A percentile compares a stretch with the other conserved stretches of the same genome.
Evolutionary conservation across 2,888 invertebrate genomes (phyloP).

Genomic region (Megalurothrips usitatus): DNA sequence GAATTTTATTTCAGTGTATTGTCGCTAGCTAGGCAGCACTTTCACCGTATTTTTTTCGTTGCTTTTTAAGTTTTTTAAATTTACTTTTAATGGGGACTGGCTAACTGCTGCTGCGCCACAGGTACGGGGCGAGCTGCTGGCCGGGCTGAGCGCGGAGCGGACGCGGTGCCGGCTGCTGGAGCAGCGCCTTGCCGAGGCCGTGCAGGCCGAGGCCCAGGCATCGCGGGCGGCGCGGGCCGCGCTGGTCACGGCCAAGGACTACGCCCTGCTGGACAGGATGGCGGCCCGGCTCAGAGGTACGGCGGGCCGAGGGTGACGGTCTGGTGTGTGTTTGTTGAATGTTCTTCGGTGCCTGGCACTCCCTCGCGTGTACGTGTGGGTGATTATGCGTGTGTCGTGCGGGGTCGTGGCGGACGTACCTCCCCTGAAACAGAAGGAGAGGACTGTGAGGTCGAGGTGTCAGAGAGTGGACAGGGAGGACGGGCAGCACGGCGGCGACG

Average conservation of each 20-base stretch:
- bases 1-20: no score
- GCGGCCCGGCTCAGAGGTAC: background rate
- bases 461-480: no score
- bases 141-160: background rate
- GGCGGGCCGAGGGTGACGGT: no score
- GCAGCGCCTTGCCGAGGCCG: background rate
- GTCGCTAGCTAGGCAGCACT: background rate
- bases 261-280: conserved; percentile 12
- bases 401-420: no score
- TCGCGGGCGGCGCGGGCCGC: background rate
- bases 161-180: background rate
- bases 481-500: background rate
- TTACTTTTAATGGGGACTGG: background rate
- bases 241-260: background rate
- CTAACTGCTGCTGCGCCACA: background rate
- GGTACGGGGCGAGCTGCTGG: background rate
- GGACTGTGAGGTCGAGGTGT: no score
- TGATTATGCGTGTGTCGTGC: no score
- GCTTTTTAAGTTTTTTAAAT: background rate
- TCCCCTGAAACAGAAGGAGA: no score
- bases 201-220: background rate
- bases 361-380: no score
- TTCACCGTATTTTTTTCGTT: background rate
- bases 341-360: no score
- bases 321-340: background rate